phyloP scores from a whole-genome alignment of 1,140 invertebrate species.

The Drosophila lacteicornis region DNA sequence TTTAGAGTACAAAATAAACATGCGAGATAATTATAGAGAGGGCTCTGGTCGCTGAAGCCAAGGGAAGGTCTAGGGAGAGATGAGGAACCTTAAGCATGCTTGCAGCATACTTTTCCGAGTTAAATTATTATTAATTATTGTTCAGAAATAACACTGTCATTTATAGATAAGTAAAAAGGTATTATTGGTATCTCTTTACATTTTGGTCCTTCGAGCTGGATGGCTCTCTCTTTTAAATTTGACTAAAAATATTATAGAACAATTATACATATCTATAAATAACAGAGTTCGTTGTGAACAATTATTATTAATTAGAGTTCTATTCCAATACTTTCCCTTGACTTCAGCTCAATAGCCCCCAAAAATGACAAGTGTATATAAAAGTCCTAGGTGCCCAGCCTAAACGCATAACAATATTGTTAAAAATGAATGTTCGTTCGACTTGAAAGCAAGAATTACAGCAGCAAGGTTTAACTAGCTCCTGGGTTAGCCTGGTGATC shows the following conservation, averaged over 20 bases:
- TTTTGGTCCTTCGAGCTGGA: too few species aligned
- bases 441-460: conserved; percentile 58
- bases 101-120: too few species aligned
- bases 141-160: not conserved
- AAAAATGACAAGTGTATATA: conserved; percentile 13
- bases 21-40: conserved; percentile 49
- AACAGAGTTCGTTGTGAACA: too few species aligned
- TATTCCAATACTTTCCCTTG: too few species aligned
- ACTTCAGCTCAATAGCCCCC: conserved; percentile 12
- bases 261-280: too few species aligned
- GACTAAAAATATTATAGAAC: too few species aligned
- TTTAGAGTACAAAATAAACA: conserved; percentile 64
- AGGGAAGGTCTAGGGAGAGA: not conserved
- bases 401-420: conserved; percentile 27
- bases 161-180: too few species aligned
- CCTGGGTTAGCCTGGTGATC: conserved; percentile 24
- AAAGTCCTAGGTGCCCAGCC: conserved; percentile 42
- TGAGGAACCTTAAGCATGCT: too few species aligned
- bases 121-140: too few species aligned
- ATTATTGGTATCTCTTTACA: too few species aligned
- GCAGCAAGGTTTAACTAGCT: conserved; percentile 24
- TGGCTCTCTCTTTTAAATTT: too few species aligned
- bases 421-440: conserved; percentile 1
- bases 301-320: too few species aligned
- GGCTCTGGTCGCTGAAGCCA: conserved; percentile 7